Base-by-base conservation (phyloP, 2,797 vertebrate species). In the Etheostoma perlongum region DNA sequence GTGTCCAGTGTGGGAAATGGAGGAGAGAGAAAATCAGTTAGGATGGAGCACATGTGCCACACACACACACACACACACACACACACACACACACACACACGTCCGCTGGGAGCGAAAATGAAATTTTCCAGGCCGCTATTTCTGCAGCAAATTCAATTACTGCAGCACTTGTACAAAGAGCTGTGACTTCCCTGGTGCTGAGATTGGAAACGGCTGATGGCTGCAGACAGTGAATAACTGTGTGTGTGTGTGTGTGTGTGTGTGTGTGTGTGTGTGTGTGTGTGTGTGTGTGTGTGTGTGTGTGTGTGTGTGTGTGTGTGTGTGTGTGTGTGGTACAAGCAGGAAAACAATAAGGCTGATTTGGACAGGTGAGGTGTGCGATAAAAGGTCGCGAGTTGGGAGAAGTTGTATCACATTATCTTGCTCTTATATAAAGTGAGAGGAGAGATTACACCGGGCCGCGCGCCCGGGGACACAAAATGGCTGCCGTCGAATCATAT, bases 61-160 rank as follows among this genome's bases (percentile, higher is more conserved):
- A 23, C 21, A 23, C 21, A 23, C 21, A 23, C 21, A 23, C 21
- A 23, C 21, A 6, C 46, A 58, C 44, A 46, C 77, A 61, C 75
- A 47, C 80, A 27, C 52, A 48, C 70, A 44, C 69, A 46, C 62
- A 72, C 72, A 42, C 60, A 49, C 59, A 72, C 76, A 54, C 68
- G 21, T 8, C 52, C 74, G 0, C 53, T 62, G 83, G 88, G 83
- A 93, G 96, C 94, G 96, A 98, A 98, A 98, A 98, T 99, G 97
- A 97, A 97, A 99, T 98, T 97, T 97, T 97, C 96, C 96, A 97
- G 93, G 93, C 95, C 92, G 96, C 96, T 97, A 96, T 98, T 98
- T 97, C 97, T 97, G 96, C 97, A 96, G 96, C 97, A 99, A 97
- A 99, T 99, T 99, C 97, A 98, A 99, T 99, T 98, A 99, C 96